Evolutionary conservation across 2,888 invertebrate genomes (phyloP), one percentile per base, ranked within the genome.

Genomic region (Limnephilus lunatus): DNA sequence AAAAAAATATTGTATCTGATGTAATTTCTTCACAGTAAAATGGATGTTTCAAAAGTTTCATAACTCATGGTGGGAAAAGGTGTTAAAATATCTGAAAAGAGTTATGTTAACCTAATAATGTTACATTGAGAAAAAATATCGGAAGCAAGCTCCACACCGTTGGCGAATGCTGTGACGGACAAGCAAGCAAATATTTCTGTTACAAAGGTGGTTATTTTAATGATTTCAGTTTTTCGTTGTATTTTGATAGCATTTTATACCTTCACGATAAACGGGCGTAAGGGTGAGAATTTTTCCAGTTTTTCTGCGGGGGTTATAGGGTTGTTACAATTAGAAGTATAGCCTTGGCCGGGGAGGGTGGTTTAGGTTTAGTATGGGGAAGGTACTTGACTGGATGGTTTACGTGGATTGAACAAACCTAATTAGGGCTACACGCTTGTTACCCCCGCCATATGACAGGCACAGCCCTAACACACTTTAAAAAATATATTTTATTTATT

Each of bases 381-480:
- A 92, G 91, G 88, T 89, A 92, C 93, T 92, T 91, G 90, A 92
- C 91, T 93, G 91, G 93, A 92, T 93, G 92, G 92, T 90, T 92
- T 92, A 92, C 93, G 93, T 91, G 93, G 92, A 93, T 93, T 93
- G 92, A 92, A 92, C 93, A 93, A 92, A 92, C 92, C 93, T 93
- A 93, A 93, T 93, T 93, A 93, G 92, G 92, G 88, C 89, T 91
- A 90, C 91, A 92, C 90, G 92, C 92, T 93, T 93, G 93, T 92
- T 92, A 92, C 92, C 91, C 92, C 91, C 92, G 48, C n/a, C 68
- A 87, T 88, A 31, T 53, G 82, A n/a, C 5, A 68, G 25, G 25
- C 68, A 7, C 9, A n/a, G 25, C 25, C 25, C 68, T 5, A 68
- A 68, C 9, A n/a, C n/a, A n/a, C 1, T 68, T 68, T n/a, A 68